Conservation (phyloP, 2,888 invertebrate species). For the Calliphora vomitoria region DNA sequence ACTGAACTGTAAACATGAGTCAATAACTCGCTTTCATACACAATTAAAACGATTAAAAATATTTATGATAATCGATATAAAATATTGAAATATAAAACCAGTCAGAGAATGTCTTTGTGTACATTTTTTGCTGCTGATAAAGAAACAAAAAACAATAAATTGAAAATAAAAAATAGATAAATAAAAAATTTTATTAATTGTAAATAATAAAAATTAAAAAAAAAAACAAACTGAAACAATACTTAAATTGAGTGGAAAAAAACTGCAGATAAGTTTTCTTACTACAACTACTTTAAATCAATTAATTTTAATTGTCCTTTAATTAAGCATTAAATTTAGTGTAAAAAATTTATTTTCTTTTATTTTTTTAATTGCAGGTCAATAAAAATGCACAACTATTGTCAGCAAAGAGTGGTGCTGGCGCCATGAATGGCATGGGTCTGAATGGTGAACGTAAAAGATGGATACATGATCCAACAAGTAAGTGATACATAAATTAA, state of each 20-base stretch:
- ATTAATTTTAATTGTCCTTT: constrained; percentile 52
- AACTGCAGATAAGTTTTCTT: neutral
- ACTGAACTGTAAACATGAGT: neutral
- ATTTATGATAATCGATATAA: neutral
- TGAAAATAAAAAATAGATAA: neutral
- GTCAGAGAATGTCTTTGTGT: neutral
- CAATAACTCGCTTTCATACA: constrained; percentile 33
- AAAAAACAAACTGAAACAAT: neutral
- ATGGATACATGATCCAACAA: constrained; percentile 92
- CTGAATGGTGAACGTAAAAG: constrained; percentile 88
- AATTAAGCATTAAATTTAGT: constrained; percentile 31
- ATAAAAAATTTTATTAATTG: neutral
- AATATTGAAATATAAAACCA: neutral
- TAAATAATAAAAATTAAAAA: neutral
- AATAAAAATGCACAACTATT: constrained; percentile 82
- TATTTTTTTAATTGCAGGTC: constrained; percentile 77
- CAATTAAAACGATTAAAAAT: constrained; percentile 47
- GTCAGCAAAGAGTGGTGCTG: constrained; percentile 75
- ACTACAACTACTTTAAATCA: constrained; percentile 8
- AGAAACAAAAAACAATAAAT: neutral
- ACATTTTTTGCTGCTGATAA: neutral
- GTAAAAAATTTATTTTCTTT: neutral
- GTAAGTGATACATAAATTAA: constrained; percentile 85
- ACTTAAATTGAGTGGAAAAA: neutral
- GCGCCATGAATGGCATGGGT: constrained; percentile 54